Conservation (phyloP, 2,888 invertebrate genomes). For the Cosmia pyralina region DNA sequence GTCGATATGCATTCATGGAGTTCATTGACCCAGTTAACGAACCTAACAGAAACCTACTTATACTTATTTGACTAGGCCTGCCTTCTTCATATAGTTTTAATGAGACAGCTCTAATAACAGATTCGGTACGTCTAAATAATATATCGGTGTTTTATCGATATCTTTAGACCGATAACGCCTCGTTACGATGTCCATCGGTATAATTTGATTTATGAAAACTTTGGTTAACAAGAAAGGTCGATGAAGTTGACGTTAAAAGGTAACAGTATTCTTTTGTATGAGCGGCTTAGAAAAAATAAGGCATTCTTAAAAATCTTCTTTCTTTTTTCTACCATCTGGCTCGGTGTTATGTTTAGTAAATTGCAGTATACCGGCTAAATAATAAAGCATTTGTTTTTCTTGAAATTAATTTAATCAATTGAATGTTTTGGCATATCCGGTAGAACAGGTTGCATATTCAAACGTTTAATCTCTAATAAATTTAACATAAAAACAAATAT, state of each 20-base stretch:
- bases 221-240: constrained; percentile 33
- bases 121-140: constrained; percentile 57
- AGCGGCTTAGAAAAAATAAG: neutral
- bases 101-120: constrained; percentile 64
- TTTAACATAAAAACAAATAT: constrained; percentile 8
- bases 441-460: constrained; percentile 6
- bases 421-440: neutral
- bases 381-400: neutral
- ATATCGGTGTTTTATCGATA: constrained; percentile 45
- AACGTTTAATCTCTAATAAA: neutral
- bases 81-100: constrained; percentile 60
- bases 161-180: constrained; percentile 37
- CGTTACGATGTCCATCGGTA: constrained; percentile 46
- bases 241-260: constrained; percentile 16
- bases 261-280: constrained; percentile 45
- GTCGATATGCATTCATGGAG: constrained; percentile 65
- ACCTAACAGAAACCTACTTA: constrained; percentile 48
- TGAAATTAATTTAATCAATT: neutral
- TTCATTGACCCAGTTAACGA: constrained; percentile 66
- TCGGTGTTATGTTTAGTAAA: neutral
- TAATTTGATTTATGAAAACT: constrained; percentile 55
- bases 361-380: neutral
- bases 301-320: neutral
- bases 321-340: neutral
- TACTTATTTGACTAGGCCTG: constrained; percentile 57